These are phyloP conservation scores for Anser brachyrhynchus DNA, from an alignment of 2,113 vertebrate species.

Conservation along the genomic window DNA sequence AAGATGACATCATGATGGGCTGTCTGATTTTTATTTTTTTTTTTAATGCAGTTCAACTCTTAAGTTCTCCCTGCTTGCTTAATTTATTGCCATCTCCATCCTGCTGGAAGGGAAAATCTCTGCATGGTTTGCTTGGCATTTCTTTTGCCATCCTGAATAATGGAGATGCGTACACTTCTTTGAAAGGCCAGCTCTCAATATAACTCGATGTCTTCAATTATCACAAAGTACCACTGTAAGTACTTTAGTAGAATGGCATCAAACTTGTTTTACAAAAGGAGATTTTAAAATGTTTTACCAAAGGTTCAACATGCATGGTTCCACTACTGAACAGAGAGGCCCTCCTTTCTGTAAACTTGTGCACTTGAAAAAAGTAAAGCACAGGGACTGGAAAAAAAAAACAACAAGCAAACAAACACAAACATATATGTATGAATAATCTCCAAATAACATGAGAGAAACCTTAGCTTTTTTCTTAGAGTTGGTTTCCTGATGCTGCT, in stretches of 20 bases:
- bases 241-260: not conserved
- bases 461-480: not conserved
- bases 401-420: not conserved
- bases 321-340: not conserved
- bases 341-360: not conserved
- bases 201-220: not conserved
- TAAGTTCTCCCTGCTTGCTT: not conserved
- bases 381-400: not conserved
- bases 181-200: accelerated
- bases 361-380: not conserved
- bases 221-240: not conserved
- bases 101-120: not conserved
- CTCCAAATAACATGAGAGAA: not conserved
- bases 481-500: not conserved
- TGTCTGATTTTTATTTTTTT: too few relatives aligned
- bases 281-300: not conserved
- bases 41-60: not conserved
- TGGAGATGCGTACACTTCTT: not conserved
- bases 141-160: not conserved
- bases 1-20: not conserved
- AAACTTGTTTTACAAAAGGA: not conserved
- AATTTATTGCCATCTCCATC: not conserved
- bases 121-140: not conserved
- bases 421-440: not conserved
- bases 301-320: not conserved